phyloP scores from a whole-genome alignment of 2,113 vertebrate genomes.

The Microcebus ravelobensis region DNA sequence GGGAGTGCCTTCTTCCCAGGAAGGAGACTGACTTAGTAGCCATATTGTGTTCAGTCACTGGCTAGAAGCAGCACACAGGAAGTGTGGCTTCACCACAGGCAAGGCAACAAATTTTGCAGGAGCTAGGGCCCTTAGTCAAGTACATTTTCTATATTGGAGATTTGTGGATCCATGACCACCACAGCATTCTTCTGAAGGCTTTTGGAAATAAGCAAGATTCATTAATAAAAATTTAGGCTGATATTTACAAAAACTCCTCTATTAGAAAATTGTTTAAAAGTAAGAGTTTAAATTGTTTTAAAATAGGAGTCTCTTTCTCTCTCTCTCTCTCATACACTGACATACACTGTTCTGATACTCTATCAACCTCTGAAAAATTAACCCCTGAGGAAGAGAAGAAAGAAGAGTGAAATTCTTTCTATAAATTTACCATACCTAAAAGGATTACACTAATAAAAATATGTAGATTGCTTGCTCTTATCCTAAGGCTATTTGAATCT shows the following conservation, averaged over 20 bases:
- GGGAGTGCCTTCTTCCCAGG: neutral
- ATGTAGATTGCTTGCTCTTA: neutral
- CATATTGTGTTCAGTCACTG: accelerated
- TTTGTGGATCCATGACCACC: neutral
- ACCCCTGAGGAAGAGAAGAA: neutral
- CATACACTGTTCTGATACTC: neutral
- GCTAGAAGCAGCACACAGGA: neutral
- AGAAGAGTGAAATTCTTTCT: neutral
- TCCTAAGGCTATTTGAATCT: neutral
- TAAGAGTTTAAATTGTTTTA: neutral
- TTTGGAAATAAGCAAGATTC: neutral
- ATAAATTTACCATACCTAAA: constrained; percentile 24
- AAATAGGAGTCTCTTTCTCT: neutral
- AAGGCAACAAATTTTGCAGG: neutral
- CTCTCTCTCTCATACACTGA: neutral
- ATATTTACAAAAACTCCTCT: neutral
- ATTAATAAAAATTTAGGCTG: constrained; percentile 7
- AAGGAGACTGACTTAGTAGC: neutral
- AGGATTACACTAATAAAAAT: constrained; percentile 41
- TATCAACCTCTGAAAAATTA: neutral
- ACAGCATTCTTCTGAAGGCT: neutral
- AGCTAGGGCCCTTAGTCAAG: neutral
- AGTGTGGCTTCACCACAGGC: neutral
- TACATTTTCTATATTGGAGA: neutral
- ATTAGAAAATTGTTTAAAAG: neutral